phyloP scores from a whole-genome alignment of 2,113 vertebrate genomes.

The Pterocles orientalis region DNA sequence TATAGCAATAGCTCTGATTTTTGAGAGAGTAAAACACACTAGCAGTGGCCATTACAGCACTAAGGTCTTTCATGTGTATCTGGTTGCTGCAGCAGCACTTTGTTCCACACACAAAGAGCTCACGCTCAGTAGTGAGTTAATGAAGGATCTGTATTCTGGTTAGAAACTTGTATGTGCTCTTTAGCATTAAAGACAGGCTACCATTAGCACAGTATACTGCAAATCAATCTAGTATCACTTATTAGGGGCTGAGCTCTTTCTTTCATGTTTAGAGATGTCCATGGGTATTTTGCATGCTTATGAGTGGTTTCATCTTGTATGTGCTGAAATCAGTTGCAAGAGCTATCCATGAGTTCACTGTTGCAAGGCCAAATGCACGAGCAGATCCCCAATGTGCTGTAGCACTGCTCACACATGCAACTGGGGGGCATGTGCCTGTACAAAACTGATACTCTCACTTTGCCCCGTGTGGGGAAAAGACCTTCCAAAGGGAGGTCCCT shows the following conservation, averaged over 20 bases:
- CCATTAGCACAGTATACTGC: not conserved
- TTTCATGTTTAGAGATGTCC: not conserved
- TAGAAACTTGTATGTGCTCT: not conserved
- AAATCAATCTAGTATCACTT: not conserved
- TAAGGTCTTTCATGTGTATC: not conserved
- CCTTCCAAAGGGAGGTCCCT: not conserved
- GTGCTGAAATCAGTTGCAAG: not conserved
- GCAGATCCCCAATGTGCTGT: not conserved
- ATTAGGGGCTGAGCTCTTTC: not conserved
- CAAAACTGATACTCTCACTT: not conserved
- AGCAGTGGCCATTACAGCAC: not conserved
- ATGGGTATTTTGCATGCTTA: not conserved
- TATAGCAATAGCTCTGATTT: not conserved
- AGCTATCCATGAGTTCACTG: not conserved
- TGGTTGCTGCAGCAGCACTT: not conserved
- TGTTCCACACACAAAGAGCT: not conserved
- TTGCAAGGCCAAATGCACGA: accelerated
- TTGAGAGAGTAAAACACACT: not conserved
- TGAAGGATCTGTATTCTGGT: not conserved
- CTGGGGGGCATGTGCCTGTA: not conserved
- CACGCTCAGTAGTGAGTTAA: not conserved
- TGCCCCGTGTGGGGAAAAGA: not conserved
- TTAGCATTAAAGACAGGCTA: not conserved
- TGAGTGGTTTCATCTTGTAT: not conserved
- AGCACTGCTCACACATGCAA: not conserved